Evolutionary conservation across 2,113 vertebrate species (phyloP), one percentile per base, ranked within the genome.

Genomic region (Lanius collurio): DNA sequence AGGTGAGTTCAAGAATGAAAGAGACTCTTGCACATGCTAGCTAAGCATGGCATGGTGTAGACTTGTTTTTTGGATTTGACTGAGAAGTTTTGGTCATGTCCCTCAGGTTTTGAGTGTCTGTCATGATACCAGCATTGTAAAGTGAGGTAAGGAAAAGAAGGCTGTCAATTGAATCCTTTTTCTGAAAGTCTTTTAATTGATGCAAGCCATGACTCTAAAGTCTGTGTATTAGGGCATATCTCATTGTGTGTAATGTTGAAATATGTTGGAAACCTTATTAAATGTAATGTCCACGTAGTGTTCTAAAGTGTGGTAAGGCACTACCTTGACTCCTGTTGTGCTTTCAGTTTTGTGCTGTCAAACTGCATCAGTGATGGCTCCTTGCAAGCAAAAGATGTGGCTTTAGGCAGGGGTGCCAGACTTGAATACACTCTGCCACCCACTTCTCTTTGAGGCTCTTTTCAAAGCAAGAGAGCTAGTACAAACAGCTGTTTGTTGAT

Each of bases 291-390:
- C 27, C 22, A 5, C 0, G 0, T 65, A 6, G 55, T 24, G n/a
- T 46, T 79, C 44, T 76, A 6, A 46, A 62, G 65, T 22, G 21
- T 20, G 57, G 12, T 30, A 13, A 73, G 44, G 26, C 33, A 68
- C 15, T 83, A 3, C 91, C 35, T 84, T 79, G 74, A 50, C 37
- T 95, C 42, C 30, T 46, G 11, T 62, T 90, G 63, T 59, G 27
- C 64, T 77, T 70, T 44, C 82, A 90, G 69, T 35, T 85, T 71
- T 70, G 28, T 86, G 49, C 55, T 64, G 78, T 85, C 93, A 80
- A 55, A 44, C 56, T 77, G 55, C 52, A 47, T 67, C 92, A 53
- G 0, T 67, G 82, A 13, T 63, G 41, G 31, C 64, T 91, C 39
- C 39, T 76, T 35, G 14, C 23, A 26, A 70, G 71, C 55, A 44